These are phyloP conservation scores for Drosophila anomelani DNA, from an alignment of 2,888 invertebrate species.

Conservation along the genomic window DNA sequence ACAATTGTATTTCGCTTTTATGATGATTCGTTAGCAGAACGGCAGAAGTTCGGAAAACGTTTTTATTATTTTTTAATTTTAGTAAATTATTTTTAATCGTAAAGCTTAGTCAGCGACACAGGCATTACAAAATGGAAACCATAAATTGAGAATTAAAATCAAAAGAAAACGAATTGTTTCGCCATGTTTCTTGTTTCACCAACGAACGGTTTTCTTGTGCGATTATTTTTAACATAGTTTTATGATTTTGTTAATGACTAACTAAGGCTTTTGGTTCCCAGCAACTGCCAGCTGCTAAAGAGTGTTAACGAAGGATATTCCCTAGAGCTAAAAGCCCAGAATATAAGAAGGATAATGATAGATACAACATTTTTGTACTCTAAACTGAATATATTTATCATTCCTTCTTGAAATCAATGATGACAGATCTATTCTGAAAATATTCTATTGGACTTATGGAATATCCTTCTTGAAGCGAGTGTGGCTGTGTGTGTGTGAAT, in stretches of 20 bases:
- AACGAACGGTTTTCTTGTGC: slow-evolving; percentile 8
- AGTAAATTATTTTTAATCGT: slow-evolving; percentile 66
- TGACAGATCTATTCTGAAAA: background rate
- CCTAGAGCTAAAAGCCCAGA: background rate
- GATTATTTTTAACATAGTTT: slow-evolving; percentile 23
- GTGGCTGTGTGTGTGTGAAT: slow-evolving; percentile 21
- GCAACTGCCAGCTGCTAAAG: slow-evolving; percentile 32
- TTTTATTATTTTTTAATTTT: slow-evolving; percentile 50
- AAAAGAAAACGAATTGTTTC: slow-evolving; percentile 12
- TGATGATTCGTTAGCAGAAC: slow-evolving; percentile 15
- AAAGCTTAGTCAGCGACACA: slow-evolving; percentile 36
- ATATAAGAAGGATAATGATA: background rate
- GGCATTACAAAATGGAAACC: slow-evolving; percentile 27
- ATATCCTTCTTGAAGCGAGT: slow-evolving; percentile 1
- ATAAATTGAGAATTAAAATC: slow-evolving; percentile 38
- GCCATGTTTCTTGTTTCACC: slow-evolving; percentile 27
- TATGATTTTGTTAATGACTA: slow-evolving; percentile 33
- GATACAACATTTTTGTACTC: slow-evolving; percentile 1
- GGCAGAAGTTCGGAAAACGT: slow-evolving; percentile 21
- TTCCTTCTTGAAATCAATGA: background rate
- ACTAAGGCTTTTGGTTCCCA: slow-evolving; percentile 30
- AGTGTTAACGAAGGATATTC: slow-evolving; percentile 1
- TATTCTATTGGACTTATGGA: background rate
- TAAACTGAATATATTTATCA: background rate
- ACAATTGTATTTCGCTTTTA: slow-evolving; percentile 28